A percentile compares a stretch with the other conserved stretches of the same genome.
Evolutionary conservation across 2,113 vertebrate genomes (phyloP).

Genomic region (Cryptotis parvus): DNA sequence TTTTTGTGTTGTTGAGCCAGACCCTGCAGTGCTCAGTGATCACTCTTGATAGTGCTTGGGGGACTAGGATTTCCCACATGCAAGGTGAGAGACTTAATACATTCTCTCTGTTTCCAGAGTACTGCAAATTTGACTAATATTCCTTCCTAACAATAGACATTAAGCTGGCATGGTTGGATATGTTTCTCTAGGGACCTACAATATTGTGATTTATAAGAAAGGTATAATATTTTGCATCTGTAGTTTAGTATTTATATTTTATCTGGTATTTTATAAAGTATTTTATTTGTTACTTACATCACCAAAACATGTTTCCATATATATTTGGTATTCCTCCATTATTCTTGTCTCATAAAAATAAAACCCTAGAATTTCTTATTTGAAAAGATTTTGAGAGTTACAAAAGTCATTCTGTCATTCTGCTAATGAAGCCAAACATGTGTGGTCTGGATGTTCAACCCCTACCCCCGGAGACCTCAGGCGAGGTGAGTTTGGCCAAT

Average conservation of each 20-base stretch:
- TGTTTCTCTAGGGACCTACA: not conserved
- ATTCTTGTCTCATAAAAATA: not conserved
- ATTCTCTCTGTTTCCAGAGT: too few relatives aligned
- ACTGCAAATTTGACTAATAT: rapidly evolving
- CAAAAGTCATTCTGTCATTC: not conserved
- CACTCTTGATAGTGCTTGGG: too few relatives aligned
- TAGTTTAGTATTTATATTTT: not conserved
- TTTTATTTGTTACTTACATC: not conserved
- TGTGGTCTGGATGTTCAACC: not conserved
- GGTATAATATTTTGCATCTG: not conserved
- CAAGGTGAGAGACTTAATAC: too few relatives aligned
- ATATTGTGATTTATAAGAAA: not conserved
- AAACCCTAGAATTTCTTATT: not conserved
- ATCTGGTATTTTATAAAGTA: too few relatives aligned
- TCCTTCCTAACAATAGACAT: not conserved
- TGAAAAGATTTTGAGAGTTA: not conserved
- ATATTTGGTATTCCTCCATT: not conserved
- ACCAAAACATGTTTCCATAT: not conserved
- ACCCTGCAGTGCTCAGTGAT: too few relatives aligned
- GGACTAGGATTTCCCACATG: too few relatives aligned
- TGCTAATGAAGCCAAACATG: not conserved
- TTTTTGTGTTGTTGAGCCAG: too few relatives aligned
- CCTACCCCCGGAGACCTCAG: not conserved
- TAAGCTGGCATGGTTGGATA: not conserved
- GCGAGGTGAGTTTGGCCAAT: not conserved